Evolutionary conservation across 2,797 vertebrate genomes (phyloP), one percentile per base, ranked within the genome.

Genomic region (Sorex maritimensis): DNA sequence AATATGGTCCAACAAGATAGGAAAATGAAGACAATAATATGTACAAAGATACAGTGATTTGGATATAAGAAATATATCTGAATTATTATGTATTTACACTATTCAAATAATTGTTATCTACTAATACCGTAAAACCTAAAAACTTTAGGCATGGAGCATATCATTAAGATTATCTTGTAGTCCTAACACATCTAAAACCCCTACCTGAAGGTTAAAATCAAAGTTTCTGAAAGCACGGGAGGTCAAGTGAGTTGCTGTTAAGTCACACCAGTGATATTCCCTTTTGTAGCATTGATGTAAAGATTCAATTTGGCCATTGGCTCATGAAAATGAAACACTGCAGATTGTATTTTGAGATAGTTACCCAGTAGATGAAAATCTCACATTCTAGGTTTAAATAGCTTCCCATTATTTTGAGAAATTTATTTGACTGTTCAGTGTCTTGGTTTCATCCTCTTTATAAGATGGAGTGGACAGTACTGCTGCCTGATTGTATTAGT

Each of bases 11-110:
- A 52, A 34, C 19, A 6, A 72, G 34, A 55, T 79, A 74, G 6
- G 41, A 58, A 94, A 96, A 94, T 81, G 4, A 2, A 34, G 94
- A 73, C 19, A 88, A 71, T 55, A 78, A 52, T 58, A 74, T 65
- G 5, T 41, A 88, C 38, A 69, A 69, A 28, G 11, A 89, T 26
- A 80, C 26, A 88, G 46, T 41, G 12, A 91, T 84, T 86, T 23
- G 28, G 12, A 17, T 86, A 6, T 49, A 67, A 52, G 65, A 79
- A 93, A 44, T 63, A 2, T 55, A 55, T 55, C 52, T 12, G 52
- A 17, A 55, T 34, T 14, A 52, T 1, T 52, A 52, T 52, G 49
- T 52, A 52, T 9, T 52, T 52, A 52, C 13, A 67, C 9, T 78
- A 75, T 28, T 88, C 58, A 94, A 74, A 73, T 74, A 78, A 73